Base-by-base conservation (phyloP, 2,113 vertebrate species). In the Heterotis niloticus region DNA sequence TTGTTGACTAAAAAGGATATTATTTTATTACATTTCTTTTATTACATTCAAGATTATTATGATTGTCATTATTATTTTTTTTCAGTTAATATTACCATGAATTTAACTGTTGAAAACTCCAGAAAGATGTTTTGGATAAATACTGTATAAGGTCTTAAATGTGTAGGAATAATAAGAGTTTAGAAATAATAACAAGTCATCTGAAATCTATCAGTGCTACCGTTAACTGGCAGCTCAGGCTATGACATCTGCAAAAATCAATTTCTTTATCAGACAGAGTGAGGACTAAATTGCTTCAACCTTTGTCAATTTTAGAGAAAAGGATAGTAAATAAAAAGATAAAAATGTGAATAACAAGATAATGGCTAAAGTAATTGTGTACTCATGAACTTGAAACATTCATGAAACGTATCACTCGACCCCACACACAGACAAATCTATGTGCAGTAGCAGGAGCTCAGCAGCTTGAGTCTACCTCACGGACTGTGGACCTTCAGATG, bases 231-330 rank as follows among this genome's bases (percentile, higher is more conserved):
- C 82, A 80, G 78, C 80, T 78, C 79, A 24, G 71, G 78, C 81
- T 77, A 81, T 62, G n/a, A 56, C 59, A 52, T 52, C 81, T 10
- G 59, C 23, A 56, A 72, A 65, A 75, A 84, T 82, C 83, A 64
- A 84, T 83, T 68, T 28, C 20, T 18, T 28, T 69, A 64, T 79
- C 60, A 80, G 83, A 76, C 78, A 86, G 79, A 81, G 81, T 80
- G 77, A 56, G 60, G 81, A 82, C 80, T 81, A 81, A 87, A 85
- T 84, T 83, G 79, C 87, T 82, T 85, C 91, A 79, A 81, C 83
- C 80, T 89, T 91, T 89, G 87, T 85, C 86, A 83, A 83, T 87
- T 84, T 44, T 80, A 88, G 69, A 84, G 81, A 79, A 85, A 73
- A 44, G 83, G 87, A 84, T 71, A 87, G 86, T 59, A 64, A 51